A percentile compares a stretch with the other conserved stretches of the same genome.
These are phyloP conservation scores for Hydractinia echinata DNA, from an alignment of 30 jellyfish, hydroid and myxozoan species.

Conservation along the genomic window DNA sequence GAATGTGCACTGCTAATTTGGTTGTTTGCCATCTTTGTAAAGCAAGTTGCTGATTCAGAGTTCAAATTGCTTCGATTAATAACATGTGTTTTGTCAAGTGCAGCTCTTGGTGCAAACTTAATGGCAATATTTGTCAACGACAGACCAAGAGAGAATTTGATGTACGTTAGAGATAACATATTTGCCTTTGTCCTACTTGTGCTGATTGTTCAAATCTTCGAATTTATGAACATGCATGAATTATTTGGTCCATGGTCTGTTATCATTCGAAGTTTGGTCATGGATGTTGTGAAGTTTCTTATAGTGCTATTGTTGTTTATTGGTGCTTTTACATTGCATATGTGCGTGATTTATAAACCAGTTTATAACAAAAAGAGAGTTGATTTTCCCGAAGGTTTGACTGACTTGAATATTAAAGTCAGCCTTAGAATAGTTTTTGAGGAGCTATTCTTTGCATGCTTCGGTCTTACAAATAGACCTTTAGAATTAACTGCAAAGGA, in stretches of 20 bases:
- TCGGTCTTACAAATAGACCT: slow-evolving; percentile 62
- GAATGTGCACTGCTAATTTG: slow-evolving; percentile 26
- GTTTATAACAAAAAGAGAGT: slow-evolving; percentile 55
- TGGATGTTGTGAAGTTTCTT: slow-evolving; percentile 72
- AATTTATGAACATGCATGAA: slow-evolving; percentile 76
- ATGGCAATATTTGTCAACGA: slow-evolving; percentile 51
- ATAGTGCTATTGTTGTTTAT: slow-evolving; percentile 72
- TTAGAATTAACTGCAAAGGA: slow-evolving; percentile 37
- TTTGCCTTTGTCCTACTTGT: slow-evolving; percentile 65
- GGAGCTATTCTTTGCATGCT: slow-evolving; percentile 79
- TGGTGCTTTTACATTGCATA: slow-evolving; percentile 81
- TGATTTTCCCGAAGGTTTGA: slow-evolving; percentile 50
- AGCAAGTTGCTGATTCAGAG: slow-evolving; percentile 8
- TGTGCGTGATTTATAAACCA: slow-evolving; percentile 79
- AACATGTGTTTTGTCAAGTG: slow-evolving; percentile 51
- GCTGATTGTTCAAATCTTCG: slow-evolving; percentile 78
- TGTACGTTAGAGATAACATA: slow-evolving; percentile 85
- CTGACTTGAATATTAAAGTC: slow-evolving; percentile 30
- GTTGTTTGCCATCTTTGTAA: slow-evolving; percentile 18
- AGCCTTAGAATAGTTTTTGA: slow-evolving; percentile 41
- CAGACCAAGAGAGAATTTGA: slow-evolving; percentile 55
- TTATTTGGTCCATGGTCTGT: slow-evolving; percentile 96
- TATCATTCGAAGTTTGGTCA: slow-evolving; percentile 75
- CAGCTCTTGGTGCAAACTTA: slow-evolving; percentile 50
- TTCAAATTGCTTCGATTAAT: slow-evolving; percentile 38